phyloP scores from a whole-genome alignment of 1,140 invertebrate species.

The Kradibia gibbosae region DNA sequence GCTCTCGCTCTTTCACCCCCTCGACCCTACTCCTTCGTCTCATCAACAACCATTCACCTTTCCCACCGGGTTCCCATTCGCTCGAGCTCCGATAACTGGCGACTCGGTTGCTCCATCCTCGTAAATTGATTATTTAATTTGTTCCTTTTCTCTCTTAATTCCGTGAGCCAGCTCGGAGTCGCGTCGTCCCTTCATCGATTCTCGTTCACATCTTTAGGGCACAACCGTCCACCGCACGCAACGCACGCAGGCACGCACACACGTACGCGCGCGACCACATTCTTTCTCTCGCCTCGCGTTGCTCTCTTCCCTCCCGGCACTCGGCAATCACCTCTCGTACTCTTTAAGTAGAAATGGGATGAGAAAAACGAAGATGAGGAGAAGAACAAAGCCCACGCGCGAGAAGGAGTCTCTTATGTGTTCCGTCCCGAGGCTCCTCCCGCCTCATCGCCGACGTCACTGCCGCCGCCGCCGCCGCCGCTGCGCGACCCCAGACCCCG shows the following conservation, averaged over 20 bases:
- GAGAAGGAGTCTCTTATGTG: conserved; percentile 47
- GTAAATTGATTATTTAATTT: conserved; percentile 51
- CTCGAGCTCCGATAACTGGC: neutral
- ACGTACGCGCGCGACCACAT: neutral
- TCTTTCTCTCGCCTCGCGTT: neutral
- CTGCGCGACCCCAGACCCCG: neutral
- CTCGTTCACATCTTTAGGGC: conserved; percentile 8
- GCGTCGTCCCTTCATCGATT: conserved; percentile 37
- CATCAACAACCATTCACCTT: neutral
- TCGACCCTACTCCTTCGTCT: too few species aligned
- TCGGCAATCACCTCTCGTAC: conserved; percentile 25
- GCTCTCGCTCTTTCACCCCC: too few species aligned
- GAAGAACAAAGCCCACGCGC: neutral
- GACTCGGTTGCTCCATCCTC: neutral
- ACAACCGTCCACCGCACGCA: neutral
- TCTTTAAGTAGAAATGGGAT: neutral
- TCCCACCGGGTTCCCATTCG: neutral
- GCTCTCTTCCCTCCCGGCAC: neutral
- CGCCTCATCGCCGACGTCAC: neutral
- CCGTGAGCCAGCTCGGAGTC: neutral
- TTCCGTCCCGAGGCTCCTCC: conserved; percentile 45
- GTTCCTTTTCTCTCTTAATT: conserved; percentile 42
- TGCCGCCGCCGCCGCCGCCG: neutral
- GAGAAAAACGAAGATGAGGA: neutral
- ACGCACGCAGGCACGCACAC: neutral